Conservation (phyloP, 2,797 vertebrate genomes). For the Prunella strophiata region DNA sequence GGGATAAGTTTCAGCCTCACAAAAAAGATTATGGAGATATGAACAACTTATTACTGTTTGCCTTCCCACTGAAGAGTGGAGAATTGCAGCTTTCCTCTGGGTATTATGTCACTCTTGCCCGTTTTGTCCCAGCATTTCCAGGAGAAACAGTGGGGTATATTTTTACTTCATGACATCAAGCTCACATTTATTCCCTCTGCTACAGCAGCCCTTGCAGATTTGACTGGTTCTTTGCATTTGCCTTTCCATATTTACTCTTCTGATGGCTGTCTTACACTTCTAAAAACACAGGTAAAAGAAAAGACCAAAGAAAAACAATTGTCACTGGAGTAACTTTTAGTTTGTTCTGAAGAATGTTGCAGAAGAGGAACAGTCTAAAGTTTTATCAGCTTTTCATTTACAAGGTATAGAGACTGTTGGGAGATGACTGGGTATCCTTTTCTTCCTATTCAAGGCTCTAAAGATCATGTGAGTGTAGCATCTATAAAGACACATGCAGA, state of each 20-base stretch:
- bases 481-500: neutral
- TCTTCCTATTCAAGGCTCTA: neutral
- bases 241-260: neutral
- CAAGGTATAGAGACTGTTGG: neutral
- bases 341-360: neutral
- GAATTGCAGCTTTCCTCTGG: neutral
- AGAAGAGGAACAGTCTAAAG: neutral
- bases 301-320: neutral
- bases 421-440: neutral
- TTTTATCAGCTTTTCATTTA: neutral
- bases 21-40: neutral
- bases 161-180: slow-evolving; percentile 5
- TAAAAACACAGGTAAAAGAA: neutral
- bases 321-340: neutral
- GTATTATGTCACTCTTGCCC: neutral
- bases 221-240: neutral
- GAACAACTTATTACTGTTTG: neutral
- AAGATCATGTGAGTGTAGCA: fast-evolving
- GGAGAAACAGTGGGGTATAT: neutral
- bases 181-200: neutral
- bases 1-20: neutral
- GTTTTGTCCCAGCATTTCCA: neutral
- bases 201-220: neutral
- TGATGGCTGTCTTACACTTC: neutral
- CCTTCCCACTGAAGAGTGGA: neutral